Percentiles rank a stretch among this genome's conserved stretches.
Evolutionary conservation across 2,797 vertebrate genomes (phyloP).

Genomic region (Sphenodon punctatus): DNA sequence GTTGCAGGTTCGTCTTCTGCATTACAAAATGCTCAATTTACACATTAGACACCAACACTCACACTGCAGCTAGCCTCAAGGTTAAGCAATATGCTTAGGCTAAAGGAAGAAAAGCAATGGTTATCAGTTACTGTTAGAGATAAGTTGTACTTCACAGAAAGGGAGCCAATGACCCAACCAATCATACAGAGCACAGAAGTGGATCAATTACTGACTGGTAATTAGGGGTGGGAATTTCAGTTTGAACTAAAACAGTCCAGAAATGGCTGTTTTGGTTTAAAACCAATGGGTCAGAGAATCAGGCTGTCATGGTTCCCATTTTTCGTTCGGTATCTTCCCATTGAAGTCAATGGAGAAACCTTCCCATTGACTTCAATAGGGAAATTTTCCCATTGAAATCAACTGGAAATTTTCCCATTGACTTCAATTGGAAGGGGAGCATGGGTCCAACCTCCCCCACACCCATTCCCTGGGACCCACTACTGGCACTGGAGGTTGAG

Average conservation of each 20-base stretch:
- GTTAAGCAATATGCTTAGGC: slow-evolving; percentile 50
- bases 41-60: slow-evolving; percentile 42
- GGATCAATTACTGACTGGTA: slow-evolving; percentile 26
- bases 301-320: no score
- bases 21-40: slow-evolving; percentile 64
- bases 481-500: no score
- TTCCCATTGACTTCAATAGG: no score
- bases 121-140: slow-evolving; percentile 30
- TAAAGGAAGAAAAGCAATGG: slow-evolving; percentile 26
- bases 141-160: not conserved
- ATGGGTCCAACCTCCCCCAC: no score
- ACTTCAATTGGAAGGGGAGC: no score
- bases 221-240: slow-evolving; percentile 2
- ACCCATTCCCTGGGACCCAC: no score
- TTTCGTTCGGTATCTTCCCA: no score
- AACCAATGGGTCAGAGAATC: no score
- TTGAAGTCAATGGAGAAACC: no score
- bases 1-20: slow-evolving; percentile 23
- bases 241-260: not conserved
- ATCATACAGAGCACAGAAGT: slow-evolving; percentile 14
- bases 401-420: no score
- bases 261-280: no score
- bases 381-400: no score
- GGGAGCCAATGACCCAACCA: slow-evolving; percentile 18
- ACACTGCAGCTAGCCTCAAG: slow-evolving; percentile 49